A percentile compares a stretch with the other conserved stretches of the same genome.
Conservation (phyloP, 2,888 invertebrate genomes). For the Lasioglossum figueresi region DNA sequence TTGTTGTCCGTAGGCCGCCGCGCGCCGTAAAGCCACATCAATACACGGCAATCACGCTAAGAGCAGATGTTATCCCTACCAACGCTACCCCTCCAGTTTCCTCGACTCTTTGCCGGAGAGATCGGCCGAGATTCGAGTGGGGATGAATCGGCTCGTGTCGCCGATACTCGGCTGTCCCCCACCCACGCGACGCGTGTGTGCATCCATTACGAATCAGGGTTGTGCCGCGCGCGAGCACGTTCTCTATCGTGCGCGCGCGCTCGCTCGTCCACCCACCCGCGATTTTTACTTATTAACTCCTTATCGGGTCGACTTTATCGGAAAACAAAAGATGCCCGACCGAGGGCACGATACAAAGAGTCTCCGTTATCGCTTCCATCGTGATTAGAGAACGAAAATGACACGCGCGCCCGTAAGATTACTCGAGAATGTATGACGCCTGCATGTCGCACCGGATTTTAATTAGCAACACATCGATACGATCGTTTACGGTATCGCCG, state of each 20-base stretch:
- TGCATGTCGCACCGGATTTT: neutral
- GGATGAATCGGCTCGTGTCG: slow-evolving; percentile 68
- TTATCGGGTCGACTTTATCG: neutral
- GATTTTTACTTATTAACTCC: slow-evolving; percentile 7
- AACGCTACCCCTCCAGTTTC: slow-evolving; percentile 33
- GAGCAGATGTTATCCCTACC: slow-evolving; percentile 82
- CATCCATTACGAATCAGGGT: slow-evolving; percentile 40
- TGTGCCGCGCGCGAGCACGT: slow-evolving; percentile 24
- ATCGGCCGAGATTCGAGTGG: slow-evolving; percentile 45
- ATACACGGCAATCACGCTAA: slow-evolving; percentile 82
- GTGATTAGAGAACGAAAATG: neutral
- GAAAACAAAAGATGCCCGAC: neutral
- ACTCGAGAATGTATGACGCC: neutral
- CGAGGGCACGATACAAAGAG: neutral
- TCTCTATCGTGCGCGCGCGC: slow-evolving; percentile 3
- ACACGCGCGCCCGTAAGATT: neutral
- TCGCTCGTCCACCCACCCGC: neutral
- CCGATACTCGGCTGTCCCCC: slow-evolving; percentile 57
- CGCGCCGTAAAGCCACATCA: slow-evolving; percentile 81
- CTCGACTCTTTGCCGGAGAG: slow-evolving; percentile 47
- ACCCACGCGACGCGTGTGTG: slow-evolving; percentile 15
- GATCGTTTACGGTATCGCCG: neutral
- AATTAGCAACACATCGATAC: neutral
- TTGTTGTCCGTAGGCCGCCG: slow-evolving; percentile 74
- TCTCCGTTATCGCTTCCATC: neutral